phyloP scores from a whole-genome alignment of 2,113 vertebrate species.

The Crotalus tigris region DNA sequence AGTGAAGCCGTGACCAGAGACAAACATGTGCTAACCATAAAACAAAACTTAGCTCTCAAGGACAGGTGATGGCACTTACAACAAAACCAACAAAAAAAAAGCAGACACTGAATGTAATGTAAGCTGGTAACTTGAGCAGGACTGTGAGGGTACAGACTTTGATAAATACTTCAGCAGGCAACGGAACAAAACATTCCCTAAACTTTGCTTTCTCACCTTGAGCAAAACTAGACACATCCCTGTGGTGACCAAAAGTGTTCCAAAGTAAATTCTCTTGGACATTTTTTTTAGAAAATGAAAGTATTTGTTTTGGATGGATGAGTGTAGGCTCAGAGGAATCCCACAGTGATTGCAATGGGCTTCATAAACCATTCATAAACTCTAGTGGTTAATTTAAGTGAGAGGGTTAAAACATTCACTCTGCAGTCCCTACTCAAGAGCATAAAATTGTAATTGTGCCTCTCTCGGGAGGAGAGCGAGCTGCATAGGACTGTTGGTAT shows the following conservation, averaged over 20 bases:
- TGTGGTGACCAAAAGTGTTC: background rate
- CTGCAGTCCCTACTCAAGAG: background rate
- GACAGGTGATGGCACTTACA: slow-evolving; percentile 69
- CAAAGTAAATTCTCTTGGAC: background rate
- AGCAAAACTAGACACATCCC: background rate
- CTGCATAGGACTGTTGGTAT: background rate
- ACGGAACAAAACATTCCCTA: background rate
- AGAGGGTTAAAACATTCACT: background rate
- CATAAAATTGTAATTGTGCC: background rate
- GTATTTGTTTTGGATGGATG: background rate
- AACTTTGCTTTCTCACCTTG: background rate
- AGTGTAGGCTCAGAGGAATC: background rate
- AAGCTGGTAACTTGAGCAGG: slow-evolving; percentile 5
- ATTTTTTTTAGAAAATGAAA: background rate
- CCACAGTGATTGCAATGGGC: background rate
- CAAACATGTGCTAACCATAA: slow-evolving; percentile 73
- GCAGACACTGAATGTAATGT: slow-evolving; percentile 53
- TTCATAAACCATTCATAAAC: background rate
- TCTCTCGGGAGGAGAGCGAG: background rate
- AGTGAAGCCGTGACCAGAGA: slow-evolving; percentile 90
- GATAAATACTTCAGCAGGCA: background rate
- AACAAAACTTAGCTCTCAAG: slow-evolving; percentile 65
- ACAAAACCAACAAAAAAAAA: slow-evolving; percentile 61
- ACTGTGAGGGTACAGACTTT: background rate
- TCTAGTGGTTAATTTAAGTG: background rate